These are phyloP conservation scores for Poecilobothrus nobilitatus DNA, from an alignment of 2,888 invertebrate genomes.

Conservation along the genomic window DNA sequence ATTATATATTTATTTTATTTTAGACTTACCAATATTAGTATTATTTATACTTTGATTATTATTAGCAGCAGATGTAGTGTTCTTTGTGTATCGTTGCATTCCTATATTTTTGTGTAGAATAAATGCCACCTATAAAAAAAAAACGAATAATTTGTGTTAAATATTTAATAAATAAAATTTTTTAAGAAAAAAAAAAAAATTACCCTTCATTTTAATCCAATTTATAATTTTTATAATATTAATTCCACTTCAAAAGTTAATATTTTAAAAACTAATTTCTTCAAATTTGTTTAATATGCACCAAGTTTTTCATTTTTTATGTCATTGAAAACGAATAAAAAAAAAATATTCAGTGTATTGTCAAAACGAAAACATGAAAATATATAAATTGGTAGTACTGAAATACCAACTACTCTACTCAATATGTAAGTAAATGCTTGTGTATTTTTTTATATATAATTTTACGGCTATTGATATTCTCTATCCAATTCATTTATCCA, in stretches of 20 bases:
- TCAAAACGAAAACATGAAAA: neutral
- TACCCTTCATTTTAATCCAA: neutral
- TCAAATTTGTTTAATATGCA: neutral
- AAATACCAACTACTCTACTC: too few species aligned
- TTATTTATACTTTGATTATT: constrained; percentile 5
- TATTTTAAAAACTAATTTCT: neutral
- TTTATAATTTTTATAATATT: neutral
- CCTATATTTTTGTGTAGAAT: neutral
- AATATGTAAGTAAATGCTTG: too few species aligned
- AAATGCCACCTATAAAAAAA: neutral
- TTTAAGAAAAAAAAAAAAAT: neutral
- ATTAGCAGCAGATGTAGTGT: neutral
- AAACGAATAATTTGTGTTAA: neutral
- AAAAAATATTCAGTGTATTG: neutral
- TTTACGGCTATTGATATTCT: too few species aligned
- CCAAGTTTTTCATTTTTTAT: neutral
- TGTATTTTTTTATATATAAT: too few species aligned
- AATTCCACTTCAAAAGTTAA: neutral
- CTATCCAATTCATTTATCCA: too few species aligned
- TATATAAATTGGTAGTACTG: neutral
- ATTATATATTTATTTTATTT: neutral
- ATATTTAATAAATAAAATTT: neutral
- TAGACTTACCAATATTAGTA: neutral
- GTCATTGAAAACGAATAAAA: neutral
- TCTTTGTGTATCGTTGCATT: constrained; percentile 4